Base-by-base conservation (phyloP, 2,797 vertebrate species). In the Threskiornis aethiopicus region DNA sequence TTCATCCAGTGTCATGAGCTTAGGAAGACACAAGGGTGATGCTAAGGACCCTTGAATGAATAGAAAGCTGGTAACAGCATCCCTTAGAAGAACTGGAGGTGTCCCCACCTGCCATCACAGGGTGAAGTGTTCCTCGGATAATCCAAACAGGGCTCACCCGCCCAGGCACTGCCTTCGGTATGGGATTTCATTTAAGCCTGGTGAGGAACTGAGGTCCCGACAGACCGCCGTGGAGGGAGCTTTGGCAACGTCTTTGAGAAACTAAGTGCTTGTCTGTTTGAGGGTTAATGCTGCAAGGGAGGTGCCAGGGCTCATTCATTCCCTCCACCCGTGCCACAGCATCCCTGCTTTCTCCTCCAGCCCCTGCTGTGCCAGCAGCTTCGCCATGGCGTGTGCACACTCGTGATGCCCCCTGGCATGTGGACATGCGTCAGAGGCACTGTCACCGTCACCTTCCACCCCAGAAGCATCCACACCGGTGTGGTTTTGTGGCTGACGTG, bases 391-490 rank as follows among this genome's bases (percentile, higher is more conserved):
- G 33, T 15, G 26, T 29, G 57, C 57, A 37, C 57, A 10, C 24
- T 17, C 57, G 16, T 4, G 5, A 8, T 35, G 47, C 19, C n/a
- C n/a, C 13, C 21, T 25, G 8, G 61, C 28, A 46, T 16, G 22
- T 0, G 2, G 37, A 21, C 28, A 12, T 0, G 1, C 19, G 19
- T 41, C 41, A 46, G 54, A 26, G 47, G 24, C 31, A 35, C 20
- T 13, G 9, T 7, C 39, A 20, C 22, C 8, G 41, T 8, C 65
- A 44, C 51, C 24, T 35, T 47, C 73, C 47, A 29, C 29, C 55
- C 17, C 37, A 37, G 42, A 41, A 39, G 28, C n/a, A 26, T 21
- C 61, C 46, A 4, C 52, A 5, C 24, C 6, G 13, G 19, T 11
- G 13, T 5, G 35, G 20, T 22, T 54, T 37, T 12, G 26, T 31